Evolutionary conservation across 2,113 vertebrate species (phyloP).

Genomic region (Vulpes ferrilata): DNA sequence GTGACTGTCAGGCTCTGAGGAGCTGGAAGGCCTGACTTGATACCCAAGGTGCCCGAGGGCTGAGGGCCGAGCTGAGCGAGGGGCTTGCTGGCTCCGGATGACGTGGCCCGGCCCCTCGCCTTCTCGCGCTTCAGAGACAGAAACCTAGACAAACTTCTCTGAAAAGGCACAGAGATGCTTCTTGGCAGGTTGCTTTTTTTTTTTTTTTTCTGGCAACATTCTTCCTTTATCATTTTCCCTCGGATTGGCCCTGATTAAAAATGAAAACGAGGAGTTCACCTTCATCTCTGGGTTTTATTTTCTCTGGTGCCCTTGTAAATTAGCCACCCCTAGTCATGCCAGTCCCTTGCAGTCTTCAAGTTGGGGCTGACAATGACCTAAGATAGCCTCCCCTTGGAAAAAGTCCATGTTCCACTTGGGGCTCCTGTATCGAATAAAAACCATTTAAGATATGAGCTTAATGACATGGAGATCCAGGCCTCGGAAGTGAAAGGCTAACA

Average conservation of each 20-base stretch:
- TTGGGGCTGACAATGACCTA: not conserved
- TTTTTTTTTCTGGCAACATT: not conserved
- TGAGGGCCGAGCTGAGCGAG: too few species aligned
- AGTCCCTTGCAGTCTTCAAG: not conserved
- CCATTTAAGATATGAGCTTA: not conserved
- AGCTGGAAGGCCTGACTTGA: not conserved
- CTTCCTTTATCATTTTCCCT: not conserved
- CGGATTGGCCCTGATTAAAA: not conserved
- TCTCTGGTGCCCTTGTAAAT: not conserved
- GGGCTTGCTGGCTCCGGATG: not conserved
- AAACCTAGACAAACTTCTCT: not conserved
- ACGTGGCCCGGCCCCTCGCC: not conserved
- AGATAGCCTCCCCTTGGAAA: not conserved
- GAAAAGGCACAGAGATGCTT: not conserved
- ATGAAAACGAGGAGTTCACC: not conserved
- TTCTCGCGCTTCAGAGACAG: not conserved
- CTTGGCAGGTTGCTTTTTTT: not conserved
- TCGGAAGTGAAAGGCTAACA: not conserved
- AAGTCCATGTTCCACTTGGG: not conserved
- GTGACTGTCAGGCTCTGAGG: not conserved
- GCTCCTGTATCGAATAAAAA: not conserved
- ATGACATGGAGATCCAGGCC: slow-evolving; percentile 4
- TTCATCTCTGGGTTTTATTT: not conserved
- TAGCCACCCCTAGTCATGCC: not conserved
- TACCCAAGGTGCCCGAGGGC: not conserved